Evolutionary conservation across 1,140 invertebrate species (phyloP), one percentile per base, ranked within the genome.

Genomic region (Ips typographus): DNA sequence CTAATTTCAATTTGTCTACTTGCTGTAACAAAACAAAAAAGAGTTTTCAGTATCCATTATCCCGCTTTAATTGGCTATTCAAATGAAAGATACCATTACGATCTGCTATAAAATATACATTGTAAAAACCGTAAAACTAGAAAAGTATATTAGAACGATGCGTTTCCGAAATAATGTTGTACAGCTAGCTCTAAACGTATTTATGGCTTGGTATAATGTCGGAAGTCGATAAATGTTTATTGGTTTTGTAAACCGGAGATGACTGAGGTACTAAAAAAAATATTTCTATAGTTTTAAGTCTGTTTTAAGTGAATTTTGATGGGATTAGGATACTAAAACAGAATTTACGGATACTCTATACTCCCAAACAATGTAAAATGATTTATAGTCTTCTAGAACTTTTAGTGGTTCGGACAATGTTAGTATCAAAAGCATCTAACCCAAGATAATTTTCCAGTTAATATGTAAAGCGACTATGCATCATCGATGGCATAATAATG

Each of bases 391-490:
- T 22, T 22, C 22, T 22, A 22, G 22, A 22, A 22, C 22, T 22
- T 22, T 22, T 22, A 22, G 22, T 22, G 22, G 22, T 22, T 22
- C 22, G 22, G 22, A 22, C 22, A 22, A 22, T 22, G 22, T 22
- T 22, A 22, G 22, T 22, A 22, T 22, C 22, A 22, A 22, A 22
- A 22, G 22, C 22, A 22, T 22, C 22, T 22, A 22, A 22, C 6
- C 52, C 6, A 55, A 37, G 65, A 71, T 71, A 71, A 71, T 71
- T 66, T 63, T 51, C 58, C 65, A 71, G 65, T 71, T 71, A 71
- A 71, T 71, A 71, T 71, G 70, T 71, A 71, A 71, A 71, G 68
- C 59, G 58, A 65, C 60, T 53, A 67, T 71, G 52, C 60, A 71
- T 71, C 70, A 71, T 58, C 40, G 51, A 49, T 38, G 39, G 61